A percentile compares a stretch with the other conserved stretches of the same genome.
Evolutionary conservation across 2,888 invertebrate species (phyloP).

Genomic region (Aphodius sticticus): DNA sequence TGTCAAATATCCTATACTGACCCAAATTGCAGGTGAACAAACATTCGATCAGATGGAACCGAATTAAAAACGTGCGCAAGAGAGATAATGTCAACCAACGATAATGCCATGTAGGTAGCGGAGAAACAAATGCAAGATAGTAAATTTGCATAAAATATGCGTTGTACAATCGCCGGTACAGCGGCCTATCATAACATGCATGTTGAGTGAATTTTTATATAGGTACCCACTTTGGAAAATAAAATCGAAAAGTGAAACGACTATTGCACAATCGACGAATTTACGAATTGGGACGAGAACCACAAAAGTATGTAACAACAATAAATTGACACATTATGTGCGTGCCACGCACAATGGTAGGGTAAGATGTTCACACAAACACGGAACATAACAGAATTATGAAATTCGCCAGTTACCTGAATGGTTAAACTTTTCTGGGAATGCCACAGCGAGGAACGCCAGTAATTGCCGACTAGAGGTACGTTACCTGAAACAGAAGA

Average conservation of each 20-base stretch:
- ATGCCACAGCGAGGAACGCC: not conserved
- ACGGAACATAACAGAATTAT: not conserved
- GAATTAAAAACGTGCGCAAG: not conserved
- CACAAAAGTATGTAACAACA: not conserved
- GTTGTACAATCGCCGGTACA: not conserved
- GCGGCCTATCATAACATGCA: not conserved
- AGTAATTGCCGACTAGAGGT: not conserved
- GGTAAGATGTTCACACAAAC: not conserved
- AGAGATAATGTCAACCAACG: not conserved
- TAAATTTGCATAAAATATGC: not conserved
- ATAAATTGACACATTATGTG: not conserved
- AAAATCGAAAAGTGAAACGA: not conserved
- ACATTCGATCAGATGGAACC: not conserved
- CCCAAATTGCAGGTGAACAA: conserved; percentile 4
- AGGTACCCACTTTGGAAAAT: not conserved
- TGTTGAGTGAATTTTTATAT: not conserved
- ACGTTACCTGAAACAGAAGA: not conserved
- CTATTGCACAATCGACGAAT: not conserved
- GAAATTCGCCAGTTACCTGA: not conserved
- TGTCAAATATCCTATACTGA: not conserved
- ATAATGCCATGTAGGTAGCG: not conserved
- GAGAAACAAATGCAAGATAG: not conserved
- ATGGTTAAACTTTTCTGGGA: not conserved
- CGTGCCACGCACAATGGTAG: not conserved
- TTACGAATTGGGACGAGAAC: not conserved